Evolutionary conservation across 2,113 vertebrate species (phyloP).

Genomic region (Lanius ludovicianus): DNA sequence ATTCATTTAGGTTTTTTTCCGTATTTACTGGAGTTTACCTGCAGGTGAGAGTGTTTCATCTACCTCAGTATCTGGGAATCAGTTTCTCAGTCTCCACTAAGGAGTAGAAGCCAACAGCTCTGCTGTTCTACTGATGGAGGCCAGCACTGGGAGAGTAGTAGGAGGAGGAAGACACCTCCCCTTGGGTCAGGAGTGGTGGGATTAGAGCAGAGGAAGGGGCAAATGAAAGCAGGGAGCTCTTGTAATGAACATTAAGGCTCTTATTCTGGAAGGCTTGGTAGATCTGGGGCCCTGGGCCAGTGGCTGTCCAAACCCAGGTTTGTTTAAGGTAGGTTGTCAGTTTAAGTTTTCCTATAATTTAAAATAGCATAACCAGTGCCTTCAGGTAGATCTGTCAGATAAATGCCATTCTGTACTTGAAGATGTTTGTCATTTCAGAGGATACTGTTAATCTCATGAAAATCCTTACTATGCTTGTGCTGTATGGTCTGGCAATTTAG

Average conservation of each 20-base stretch:
- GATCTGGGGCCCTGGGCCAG: not conserved
- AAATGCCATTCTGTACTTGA: not conserved
- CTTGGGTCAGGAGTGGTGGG: not conserved
- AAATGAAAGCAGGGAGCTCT: not conserved
- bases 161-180: not conserved
- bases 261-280: not conserved
- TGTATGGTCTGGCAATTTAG: not conserved
- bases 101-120: not conserved
- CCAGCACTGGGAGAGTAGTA: not conserved
- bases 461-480: not conserved
- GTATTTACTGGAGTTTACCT: not conserved
- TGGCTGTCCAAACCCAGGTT: not conserved
- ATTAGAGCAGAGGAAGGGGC: not conserved
- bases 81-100: not conserved
- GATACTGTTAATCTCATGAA: not conserved
- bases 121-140: not conserved
- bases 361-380: not conserved
- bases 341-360: not conserved
- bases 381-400: not conserved
- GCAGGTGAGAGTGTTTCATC: not conserved
- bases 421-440: not conserved
- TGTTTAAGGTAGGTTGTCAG: not conserved
- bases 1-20: not conserved
- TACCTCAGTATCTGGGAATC: not conserved
- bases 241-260: not conserved